Percentiles rank a stretch among this genome's conserved stretches.
Conservation (phyloP, 2,888 invertebrate species). For the Euzophera pinguis region DNA sequence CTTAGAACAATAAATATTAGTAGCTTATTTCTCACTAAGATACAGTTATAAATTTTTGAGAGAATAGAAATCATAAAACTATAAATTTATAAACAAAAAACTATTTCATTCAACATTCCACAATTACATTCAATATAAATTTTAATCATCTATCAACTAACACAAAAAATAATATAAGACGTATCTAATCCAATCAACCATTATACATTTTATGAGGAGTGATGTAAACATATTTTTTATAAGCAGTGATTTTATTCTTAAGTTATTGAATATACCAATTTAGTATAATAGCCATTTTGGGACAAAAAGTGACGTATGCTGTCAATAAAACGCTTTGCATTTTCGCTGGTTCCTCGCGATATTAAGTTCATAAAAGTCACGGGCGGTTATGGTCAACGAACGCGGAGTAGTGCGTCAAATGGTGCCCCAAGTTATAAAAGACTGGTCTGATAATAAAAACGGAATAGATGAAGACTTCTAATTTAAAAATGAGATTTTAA, state of each 20-base stretch:
- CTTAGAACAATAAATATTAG: too few species aligned
- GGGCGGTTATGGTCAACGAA: conserved; percentile 60
- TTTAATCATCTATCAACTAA: background rate
- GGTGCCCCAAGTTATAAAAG: conserved; percentile 23
- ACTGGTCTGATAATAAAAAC: background rate
- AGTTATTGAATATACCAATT: conserved; percentile 9
- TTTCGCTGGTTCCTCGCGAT: conserved; percentile 37
- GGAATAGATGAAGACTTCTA: too few species aligned
- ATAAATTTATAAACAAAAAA: background rate
- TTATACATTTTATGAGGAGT: background rate
- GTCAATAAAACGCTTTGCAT: conserved; percentile 34
- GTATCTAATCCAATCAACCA: background rate
- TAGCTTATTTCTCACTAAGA: too few species aligned
- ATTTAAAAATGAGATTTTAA: too few species aligned
- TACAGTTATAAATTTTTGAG: too few species aligned
- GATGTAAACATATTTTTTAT: conserved; percentile 5
- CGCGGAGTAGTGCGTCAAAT: conserved; percentile 30
- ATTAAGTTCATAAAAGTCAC: conserved; percentile 47
- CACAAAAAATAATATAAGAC: background rate
- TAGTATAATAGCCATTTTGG: conserved; percentile 4
- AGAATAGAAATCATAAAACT: too few species aligned
- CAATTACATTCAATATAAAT: background rate
- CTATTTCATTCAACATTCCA: background rate
- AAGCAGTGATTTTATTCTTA: background rate
- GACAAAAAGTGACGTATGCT: conserved; percentile 30